Conservation (phyloP, 37 sponge, comb jelly and placozoan genomes). For the Ephydatia muelleri region DNA sequence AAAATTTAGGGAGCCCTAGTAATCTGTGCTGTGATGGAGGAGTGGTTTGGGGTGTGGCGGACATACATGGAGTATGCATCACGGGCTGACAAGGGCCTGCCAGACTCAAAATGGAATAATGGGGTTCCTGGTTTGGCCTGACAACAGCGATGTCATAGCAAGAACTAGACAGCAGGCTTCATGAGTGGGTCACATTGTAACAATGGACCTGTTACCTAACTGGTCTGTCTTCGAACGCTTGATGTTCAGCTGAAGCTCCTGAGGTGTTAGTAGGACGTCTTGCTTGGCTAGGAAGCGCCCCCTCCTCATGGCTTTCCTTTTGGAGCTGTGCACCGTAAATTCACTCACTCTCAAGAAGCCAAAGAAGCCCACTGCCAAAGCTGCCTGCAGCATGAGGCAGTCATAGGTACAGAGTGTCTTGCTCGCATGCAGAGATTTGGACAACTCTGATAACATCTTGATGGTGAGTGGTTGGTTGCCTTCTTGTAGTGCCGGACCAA, state of each 20-base stretch:
- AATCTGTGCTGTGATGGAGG: conserved; percentile 13
- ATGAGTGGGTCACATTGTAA: conserved; percentile 12
- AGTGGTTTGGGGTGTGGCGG: neutral
- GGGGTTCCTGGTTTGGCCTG: neutral
- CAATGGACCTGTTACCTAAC: neutral
- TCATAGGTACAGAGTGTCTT: neutral
- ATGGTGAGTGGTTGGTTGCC: neutral
- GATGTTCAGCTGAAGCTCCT: neutral
- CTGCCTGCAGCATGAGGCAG: neutral
- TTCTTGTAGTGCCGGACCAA: neutral
- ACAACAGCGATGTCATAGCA: neutral
- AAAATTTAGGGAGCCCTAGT: neutral
- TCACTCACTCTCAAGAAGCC: conserved; percentile 3
- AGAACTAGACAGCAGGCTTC: conserved; percentile 7
- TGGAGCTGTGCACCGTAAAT: neutral
- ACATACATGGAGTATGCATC: conserved; percentile 3
- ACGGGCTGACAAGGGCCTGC: conserved; percentile 18
- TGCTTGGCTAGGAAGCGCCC: too few relatives aligned
- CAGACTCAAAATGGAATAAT: conserved; percentile 13
- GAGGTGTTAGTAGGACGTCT: too few relatives aligned
- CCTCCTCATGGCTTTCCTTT: neutral
- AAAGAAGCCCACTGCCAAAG: neutral
- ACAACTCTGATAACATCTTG: neutral
- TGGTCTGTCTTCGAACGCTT: conserved; percentile 3
- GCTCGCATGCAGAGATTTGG: neutral